These are phyloP conservation scores for Acronicta aceris DNA, from an alignment of 2,888 invertebrate genomes.

Conservation along the genomic window DNA sequence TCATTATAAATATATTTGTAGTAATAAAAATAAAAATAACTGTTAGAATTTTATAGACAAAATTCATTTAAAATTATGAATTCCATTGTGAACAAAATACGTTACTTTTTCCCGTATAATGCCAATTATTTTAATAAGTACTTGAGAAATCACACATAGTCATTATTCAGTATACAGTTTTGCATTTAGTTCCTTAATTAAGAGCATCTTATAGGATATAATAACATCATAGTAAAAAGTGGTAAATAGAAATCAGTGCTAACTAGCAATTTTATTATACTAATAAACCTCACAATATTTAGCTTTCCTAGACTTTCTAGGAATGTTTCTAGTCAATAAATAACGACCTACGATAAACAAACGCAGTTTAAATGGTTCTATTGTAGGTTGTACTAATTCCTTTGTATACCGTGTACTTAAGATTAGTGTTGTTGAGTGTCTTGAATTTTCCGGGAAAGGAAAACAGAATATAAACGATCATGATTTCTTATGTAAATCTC, in stretches of 20 bases:
- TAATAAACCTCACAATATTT: slow-evolving; percentile 30
- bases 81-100: no score
- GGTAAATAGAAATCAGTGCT: slow-evolving; percentile 40
- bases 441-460: slow-evolving; percentile 23
- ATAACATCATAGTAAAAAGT: no score
- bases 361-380: slow-evolving; percentile 36
- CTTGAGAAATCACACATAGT: no score
- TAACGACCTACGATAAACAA: slow-evolving; percentile 34
- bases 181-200: no score
- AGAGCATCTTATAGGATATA: background rate
- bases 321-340: slow-evolving; percentile 38
- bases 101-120: no score
- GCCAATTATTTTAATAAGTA: no score
- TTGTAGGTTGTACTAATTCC: slow-evolving; percentile 47
- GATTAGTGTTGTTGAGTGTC: slow-evolving; percentile 34
- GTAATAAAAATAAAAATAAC: no score
- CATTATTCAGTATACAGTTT: no score
- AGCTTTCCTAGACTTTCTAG: slow-evolving; percentile 35
- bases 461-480: background rate
- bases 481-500: no score
- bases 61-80: no score
- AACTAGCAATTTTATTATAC: slow-evolving; percentile 32
- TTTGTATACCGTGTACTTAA: slow-evolving; percentile 28
- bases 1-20: no score
- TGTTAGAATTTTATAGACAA: no score